Evolutionary conservation across 2,797 vertebrate species (phyloP).

Genomic region (Limosa lapponica): DNA sequence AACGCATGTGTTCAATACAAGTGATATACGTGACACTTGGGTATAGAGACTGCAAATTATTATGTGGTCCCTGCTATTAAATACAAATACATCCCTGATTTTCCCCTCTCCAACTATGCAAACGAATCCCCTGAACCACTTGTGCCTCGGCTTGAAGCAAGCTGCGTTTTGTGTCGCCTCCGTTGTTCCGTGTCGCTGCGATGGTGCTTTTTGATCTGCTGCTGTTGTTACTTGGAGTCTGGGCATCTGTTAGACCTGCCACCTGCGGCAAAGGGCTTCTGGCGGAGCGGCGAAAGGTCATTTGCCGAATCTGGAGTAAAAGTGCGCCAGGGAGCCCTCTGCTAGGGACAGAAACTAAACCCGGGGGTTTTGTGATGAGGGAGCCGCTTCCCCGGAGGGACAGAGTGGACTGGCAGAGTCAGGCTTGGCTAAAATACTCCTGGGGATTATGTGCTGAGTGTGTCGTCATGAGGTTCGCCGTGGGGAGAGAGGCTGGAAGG

Average conservation of each 20-base stretch:
- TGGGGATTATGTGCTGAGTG: background rate
- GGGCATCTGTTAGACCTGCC: background rate
- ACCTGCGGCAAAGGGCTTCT: background rate
- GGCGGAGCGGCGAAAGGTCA: background rate
- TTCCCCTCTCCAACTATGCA: background rate
- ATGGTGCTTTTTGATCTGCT: background rate
- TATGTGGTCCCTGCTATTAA: background rate
- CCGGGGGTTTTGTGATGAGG: background rate
- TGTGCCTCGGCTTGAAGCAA: background rate
- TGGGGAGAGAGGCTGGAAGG: background rate
- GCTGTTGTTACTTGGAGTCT: background rate
- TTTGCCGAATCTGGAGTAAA: background rate
- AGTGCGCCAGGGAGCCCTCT: background rate
- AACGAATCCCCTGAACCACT: background rate
- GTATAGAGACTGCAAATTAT: background rate
- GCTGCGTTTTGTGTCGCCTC: background rate
- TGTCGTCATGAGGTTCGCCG: rapidly evolving
- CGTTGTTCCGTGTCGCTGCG: rapidly evolving
- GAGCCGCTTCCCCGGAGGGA: rapidly evolving
- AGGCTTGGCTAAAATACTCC: background rate
- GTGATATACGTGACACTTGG: background rate
- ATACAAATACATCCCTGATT: background rate
- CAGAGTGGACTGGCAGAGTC: background rate
- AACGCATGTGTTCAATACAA: background rate
- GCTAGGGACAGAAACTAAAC: background rate